These are phyloP conservation scores for Spinus olivaceus DNA, from an alignment of 2,797 vertebrate species.

Conservation along the genomic window DNA sequence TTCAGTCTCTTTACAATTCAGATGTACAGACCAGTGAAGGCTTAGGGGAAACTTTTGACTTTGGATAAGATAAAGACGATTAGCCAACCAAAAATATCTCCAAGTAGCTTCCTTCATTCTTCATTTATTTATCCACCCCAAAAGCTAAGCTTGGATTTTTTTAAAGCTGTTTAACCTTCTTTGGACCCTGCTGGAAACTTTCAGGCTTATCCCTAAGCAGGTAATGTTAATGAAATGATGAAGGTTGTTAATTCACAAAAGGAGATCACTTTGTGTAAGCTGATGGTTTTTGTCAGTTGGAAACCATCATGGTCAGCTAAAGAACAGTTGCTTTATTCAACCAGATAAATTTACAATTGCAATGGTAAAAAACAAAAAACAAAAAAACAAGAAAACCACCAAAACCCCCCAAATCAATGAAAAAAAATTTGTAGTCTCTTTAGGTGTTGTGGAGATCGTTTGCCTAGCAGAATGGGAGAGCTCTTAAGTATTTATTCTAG, in stretches of 20 bases:
- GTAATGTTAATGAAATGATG: slow-evolving; percentile 6
- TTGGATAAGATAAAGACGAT: background rate
- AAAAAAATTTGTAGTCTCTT: background rate
- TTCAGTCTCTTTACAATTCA: background rate
- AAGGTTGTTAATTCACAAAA: background rate
- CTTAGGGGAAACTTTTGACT: background rate
- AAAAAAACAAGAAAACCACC: background rate
- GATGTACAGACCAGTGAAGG: background rate
- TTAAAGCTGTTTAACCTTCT: slow-evolving; percentile 21
- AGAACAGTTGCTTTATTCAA: background rate
- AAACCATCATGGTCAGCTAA: background rate
- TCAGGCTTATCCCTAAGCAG: background rate
- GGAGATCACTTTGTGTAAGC: background rate
- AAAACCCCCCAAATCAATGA: background rate
- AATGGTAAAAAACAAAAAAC: background rate
- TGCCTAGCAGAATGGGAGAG: background rate
- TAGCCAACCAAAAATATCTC: slow-evolving; percentile 24
- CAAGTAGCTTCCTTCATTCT: background rate
- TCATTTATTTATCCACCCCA: background rate
- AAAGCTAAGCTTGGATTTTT: slow-evolving; percentile 22
- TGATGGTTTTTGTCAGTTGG: background rate
- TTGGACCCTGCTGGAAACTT: background rate
- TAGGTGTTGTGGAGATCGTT: background rate
- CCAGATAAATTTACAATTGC: background rate
- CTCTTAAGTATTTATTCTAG: background rate